Conservation (phyloP, 2,113 vertebrate genomes). For the Amblyornis subalaris region DNA sequence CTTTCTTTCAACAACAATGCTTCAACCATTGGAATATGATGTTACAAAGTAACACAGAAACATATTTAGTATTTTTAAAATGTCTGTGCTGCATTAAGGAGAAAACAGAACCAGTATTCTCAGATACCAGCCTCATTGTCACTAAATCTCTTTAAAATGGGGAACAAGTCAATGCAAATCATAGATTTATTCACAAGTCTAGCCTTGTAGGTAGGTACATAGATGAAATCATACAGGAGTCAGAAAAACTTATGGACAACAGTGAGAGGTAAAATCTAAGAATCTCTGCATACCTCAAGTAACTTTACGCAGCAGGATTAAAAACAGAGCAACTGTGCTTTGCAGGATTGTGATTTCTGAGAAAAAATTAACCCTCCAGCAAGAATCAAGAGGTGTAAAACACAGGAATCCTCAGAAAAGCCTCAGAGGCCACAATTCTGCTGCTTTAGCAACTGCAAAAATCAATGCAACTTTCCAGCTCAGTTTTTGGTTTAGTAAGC, state of each 20-base stretch:
- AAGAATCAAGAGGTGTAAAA: neutral
- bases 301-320: neutral
- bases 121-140: neutral
- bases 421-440: neutral
- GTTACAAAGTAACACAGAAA: neutral
- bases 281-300: neutral
- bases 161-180: neutral
- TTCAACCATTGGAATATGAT: neutral
- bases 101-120: neutral
- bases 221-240: neutral
- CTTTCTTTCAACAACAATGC: neutral
- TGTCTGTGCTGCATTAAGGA: neutral
- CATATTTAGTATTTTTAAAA: neutral
- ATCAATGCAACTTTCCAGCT: constrained; percentile 3
- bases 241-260: neutral
- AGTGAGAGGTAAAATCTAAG: neutral
- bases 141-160: neutral
- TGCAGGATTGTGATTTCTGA: neutral
- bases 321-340: neutral
- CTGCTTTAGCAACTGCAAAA: neutral
- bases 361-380: neutral
- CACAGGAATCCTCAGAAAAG: neutral
- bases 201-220: neutral
- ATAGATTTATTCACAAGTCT: neutral
- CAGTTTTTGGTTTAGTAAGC: neutral